These are phyloP conservation scores for Aplysina aerophoba DNA, from an alignment of 37 sponge, comb jelly and placozoan genomes.

Conservation along the genomic window DNA sequence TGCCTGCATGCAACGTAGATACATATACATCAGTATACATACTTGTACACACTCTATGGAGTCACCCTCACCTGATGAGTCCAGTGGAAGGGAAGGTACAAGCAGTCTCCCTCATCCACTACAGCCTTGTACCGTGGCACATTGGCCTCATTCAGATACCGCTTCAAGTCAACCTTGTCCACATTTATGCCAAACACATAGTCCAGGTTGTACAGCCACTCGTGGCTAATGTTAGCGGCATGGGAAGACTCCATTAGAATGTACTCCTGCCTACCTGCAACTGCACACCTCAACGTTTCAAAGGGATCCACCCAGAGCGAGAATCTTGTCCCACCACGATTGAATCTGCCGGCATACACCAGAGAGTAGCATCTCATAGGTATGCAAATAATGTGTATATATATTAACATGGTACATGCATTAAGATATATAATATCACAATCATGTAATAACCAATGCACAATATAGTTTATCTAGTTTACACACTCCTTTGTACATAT, in stretches of 20 bases:
- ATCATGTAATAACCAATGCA: too few relatives aligned
- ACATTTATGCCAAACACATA: slow-evolving; percentile 55
- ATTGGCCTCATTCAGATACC: slow-evolving; percentile 37
- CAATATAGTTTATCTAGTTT: too few relatives aligned
- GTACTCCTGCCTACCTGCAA: slow-evolving; percentile 66
- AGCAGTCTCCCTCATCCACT: slow-evolving; percentile 71
- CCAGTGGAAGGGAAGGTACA: slow-evolving; percentile 71
- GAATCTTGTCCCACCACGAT: background rate
- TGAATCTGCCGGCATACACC: too few relatives aligned
- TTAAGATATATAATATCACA: too few relatives aligned
- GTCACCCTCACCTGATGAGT: slow-evolving; percentile 53
- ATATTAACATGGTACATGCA: too few relatives aligned
- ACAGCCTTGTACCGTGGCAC: slow-evolving; percentile 61
- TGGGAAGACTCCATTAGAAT: slow-evolving; percentile 59
- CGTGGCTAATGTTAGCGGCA: slow-evolving; percentile 50
- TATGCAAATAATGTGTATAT: too few relatives aligned
- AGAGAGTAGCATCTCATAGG: too few relatives aligned
- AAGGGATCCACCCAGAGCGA: slow-evolving; percentile 38
- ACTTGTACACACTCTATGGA: too few relatives aligned
- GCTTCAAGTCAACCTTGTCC: slow-evolving; percentile 66
- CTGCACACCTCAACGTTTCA: slow-evolving; percentile 71
- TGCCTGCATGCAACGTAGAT: too few relatives aligned
- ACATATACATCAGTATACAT: too few relatives aligned
- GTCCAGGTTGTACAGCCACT: slow-evolving; percentile 32
- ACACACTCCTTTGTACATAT: too few relatives aligned